These are phyloP conservation scores for Thera obeliscata DNA, from an alignment of 2,888 invertebrate species.

Conservation along the genomic window DNA sequence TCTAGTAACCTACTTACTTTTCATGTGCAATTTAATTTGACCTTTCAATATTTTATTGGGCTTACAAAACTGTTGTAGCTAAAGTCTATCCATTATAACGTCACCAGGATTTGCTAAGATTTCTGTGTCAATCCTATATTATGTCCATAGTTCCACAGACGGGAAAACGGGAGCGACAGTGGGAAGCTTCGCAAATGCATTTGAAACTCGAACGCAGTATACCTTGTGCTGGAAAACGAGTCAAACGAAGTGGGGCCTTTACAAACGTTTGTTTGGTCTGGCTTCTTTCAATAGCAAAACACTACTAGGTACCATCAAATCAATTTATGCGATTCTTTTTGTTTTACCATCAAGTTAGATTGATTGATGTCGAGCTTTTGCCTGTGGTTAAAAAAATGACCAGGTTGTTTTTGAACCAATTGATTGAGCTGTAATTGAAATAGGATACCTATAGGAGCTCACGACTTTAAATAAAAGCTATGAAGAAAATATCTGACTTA, in stretches of 20 bases:
- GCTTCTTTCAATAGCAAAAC: slow-evolving; percentile 23
- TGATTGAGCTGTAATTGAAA: not conserved
- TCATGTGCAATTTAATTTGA: too few relatives aligned
- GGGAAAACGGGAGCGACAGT: slow-evolving; percentile 47
- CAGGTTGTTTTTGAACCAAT: too few relatives aligned
- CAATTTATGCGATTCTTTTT: slow-evolving; percentile 2
- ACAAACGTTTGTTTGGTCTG: slow-evolving; percentile 23
- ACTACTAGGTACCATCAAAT: slow-evolving; percentile 11
- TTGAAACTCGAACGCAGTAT: slow-evolving; percentile 54
- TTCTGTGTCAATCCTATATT: slow-evolving; percentile 37
- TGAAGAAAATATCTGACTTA: too few relatives aligned
- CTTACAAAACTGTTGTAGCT: slow-evolving; percentile 4
- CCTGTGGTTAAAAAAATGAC: too few relatives aligned
- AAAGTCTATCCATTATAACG: not conserved
- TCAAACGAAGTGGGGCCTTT: slow-evolving; percentile 37
- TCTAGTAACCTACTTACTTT: too few relatives aligned
- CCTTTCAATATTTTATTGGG: not conserved
- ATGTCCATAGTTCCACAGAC: slow-evolving; percentile 39
- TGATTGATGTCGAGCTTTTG: too few relatives aligned
- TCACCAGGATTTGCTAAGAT: slow-evolving; percentile 38
- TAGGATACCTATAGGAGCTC: too few relatives aligned
- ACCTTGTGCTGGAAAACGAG: slow-evolving; percentile 46
- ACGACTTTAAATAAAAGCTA: too few relatives aligned
- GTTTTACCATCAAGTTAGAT: not conserved
- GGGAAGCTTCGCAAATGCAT: slow-evolving; percentile 58